Base-by-base conservation (phyloP, 2,113 vertebrate species). In the Oreocharis arfaki region DNA sequence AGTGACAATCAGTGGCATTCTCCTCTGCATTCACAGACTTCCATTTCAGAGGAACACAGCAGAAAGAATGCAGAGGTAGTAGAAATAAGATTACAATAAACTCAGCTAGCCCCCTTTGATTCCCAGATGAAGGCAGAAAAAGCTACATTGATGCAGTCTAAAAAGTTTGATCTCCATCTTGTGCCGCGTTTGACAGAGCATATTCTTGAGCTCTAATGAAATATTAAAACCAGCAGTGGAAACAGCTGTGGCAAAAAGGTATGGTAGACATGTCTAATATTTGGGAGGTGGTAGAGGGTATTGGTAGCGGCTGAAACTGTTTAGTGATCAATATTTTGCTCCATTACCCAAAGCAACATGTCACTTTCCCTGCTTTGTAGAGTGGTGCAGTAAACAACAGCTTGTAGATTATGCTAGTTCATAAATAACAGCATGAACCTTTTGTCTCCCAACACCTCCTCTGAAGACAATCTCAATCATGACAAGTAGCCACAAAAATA, bases 131-230 rank as follows among this genome's bases (percentile, higher is more conserved):
- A 30, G 9, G 12, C 22, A 89, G 26, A 75, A 33, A 21, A 61
- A 27, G 11, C 14, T 42, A 18, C 17, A 26, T 2, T 33, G 28
- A 49, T 0, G 0, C 5, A 44, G 50, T 69, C 15, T 32, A 26
- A 52, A 61, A 93, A 60, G 53, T 53, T 13, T 55, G 24, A 90
- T 11, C 27, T 32, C 26, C 16, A 26, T 23, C 19, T 76, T 59
- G 6, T 13, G 9, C 24, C 17, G 37, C 6, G 15, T 39, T 74
- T 84, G 50, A 55, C 57, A 16, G 46, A 78, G 7, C 17, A 23
- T 35, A 32, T n/a, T 89, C 32, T 57, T 79, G 53, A 65, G 17
- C 20, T 9, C 18, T 44, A 37, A 89, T 5, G 10, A 87, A 65
- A 44, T 33, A 52, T 11, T 69, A n/a, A 74, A 76, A 56, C 21